Evolutionary conservation across 2,888 invertebrate species (phyloP), one percentile per base, ranked within the genome.

Genomic region (Ypsolopha sequella): DNA sequence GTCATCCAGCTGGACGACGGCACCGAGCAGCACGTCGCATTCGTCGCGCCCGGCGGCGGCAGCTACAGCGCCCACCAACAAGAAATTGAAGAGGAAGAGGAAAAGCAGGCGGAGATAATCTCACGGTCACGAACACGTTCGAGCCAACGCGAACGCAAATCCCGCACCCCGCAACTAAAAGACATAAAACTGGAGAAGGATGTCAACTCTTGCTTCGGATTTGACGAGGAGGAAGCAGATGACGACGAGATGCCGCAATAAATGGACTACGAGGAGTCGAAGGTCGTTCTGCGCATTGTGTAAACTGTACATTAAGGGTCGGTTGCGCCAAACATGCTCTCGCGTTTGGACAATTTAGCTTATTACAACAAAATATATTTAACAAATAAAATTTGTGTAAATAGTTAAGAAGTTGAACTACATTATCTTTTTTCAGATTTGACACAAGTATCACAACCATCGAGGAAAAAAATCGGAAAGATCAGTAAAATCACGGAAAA

Each of bases 151-250:
- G 47, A 48, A n/a, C 33, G 11, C 2, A 2, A 7, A 3, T 13
- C n/a, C 11, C 33, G 11, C 33, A 14, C 34, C 6, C 33, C 41
- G 9, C 51, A 11, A n/a, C n/a, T n/a, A 4, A 24, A 24, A 53
- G 72, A 72, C 61, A 73, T 80, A 53, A 80, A 85, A 54, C 64
- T 88, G 7, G 81, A 89, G 61, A 90, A 91, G 60, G 95, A 95
- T 56, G 92, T 94, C 76, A 90, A 93, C 66, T 91, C 91, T 13
- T 95, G 95, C 73, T 95, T 95, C 60, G 95, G 95, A 2, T 95
- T 95, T 78, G 94, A 94, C 73, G 64, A 64, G 9, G 63, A 63
- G 1, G 60, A 62, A 7, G 59, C 63, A 13, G 57, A 57, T 0
- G 70, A 63, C 6, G 64, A 61, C 0, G 64, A 62, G 0, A 66